A percentile compares a stretch with the other conserved stretches of the same genome.
Conservation (phyloP, 2,797 vertebrate species). For the Eurystomus glaucurus region DNA sequence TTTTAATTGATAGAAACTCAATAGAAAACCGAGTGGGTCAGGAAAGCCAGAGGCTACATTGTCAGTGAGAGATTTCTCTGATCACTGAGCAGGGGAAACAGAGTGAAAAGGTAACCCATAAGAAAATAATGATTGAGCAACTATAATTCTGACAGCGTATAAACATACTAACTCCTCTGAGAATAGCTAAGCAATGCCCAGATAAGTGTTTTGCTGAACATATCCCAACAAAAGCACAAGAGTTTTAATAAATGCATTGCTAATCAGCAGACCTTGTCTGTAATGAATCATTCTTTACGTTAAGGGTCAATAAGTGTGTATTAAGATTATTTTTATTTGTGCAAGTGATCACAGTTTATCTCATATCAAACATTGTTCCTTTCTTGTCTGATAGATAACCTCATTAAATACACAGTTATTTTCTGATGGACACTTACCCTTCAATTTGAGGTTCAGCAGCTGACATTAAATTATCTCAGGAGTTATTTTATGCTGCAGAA, state of each 20-base stretch:
- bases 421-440: not conserved
- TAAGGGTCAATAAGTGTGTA: not conserved
- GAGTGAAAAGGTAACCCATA: not conserved
- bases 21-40: not conserved
- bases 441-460: not conserved
- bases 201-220: not conserved
- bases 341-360: not conserved
- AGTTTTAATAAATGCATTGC: not conserved
- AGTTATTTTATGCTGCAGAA: not conserved
- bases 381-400: not conserved
- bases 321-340: not conserved
- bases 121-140: not conserved
- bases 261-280: not conserved
- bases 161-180: not conserved
- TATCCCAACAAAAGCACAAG: not conserved
- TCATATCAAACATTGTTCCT: not conserved
- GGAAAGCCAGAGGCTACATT: not conserved
- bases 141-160: not conserved
- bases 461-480: not conserved
- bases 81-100: not conserved
- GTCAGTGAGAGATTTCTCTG: not conserved
- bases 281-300: not conserved
- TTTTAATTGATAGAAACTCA: not conserved
- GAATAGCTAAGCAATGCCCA: not conserved
- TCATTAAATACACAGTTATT: not conserved